Base-by-base conservation (phyloP, 2,888 invertebrate species). In the Priapulus caudatus region DNA sequence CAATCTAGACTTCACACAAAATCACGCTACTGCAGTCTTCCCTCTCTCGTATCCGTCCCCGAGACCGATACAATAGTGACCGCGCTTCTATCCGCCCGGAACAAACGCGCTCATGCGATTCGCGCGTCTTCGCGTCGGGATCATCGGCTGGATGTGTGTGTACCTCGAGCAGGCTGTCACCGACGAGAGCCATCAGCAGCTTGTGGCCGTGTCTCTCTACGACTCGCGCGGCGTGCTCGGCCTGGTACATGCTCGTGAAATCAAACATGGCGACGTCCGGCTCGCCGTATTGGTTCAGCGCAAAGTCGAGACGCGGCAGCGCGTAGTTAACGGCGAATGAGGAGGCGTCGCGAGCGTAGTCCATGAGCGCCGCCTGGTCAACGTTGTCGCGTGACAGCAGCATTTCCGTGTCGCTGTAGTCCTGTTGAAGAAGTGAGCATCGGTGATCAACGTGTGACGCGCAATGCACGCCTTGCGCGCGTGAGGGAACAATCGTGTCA, bases 251-350 rank as follows among this genome's bases (percentile, higher is more conserved):
- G 1, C 92, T 92, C 0, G 98, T 98, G 70, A 98, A 98, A 74
- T 98, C 98, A 72, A 98, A 98, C 81, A 97, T 86, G 45, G 95
- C 92, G 1, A 97, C 90, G 72, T 98, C 97, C 0, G 93, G 89
- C 69, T 91, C 89, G 1, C 92, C 92, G 69, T 91, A 92, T 73
- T 95, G 93, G 75, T 98, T 98, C 15, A 93, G 84, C 0, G 97
- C 95, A 73, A 93, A 98, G 71, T 95, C 92, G 61, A 85, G 75
- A 65, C 85, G 79, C 50, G 87, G 84, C 77, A 91, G 79, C 64
- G 84, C 82, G 64, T 84, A 84, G 67, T 85, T 81, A 0, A 92
- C 93, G 19, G 90, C 86, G 74, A 90, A 95, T 60, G 88, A 82
- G 1, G 97, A 97, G 0, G 97, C 97, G 70, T 95, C 90, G 52